Evolutionary conservation across 2,888 invertebrate genomes (phyloP).

Genomic region (Latrodectus hesperus): DNA sequence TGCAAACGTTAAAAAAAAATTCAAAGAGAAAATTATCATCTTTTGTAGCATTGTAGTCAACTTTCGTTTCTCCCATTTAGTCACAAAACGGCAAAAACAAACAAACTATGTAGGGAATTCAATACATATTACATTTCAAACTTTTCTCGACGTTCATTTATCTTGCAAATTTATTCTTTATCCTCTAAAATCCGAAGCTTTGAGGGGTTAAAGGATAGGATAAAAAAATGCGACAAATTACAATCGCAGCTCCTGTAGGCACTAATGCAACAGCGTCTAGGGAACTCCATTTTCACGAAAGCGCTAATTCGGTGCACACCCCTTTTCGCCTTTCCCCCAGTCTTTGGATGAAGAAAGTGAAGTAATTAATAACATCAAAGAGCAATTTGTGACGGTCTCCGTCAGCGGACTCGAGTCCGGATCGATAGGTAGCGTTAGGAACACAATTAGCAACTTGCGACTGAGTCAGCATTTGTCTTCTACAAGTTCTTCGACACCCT

Average conservation of each 20-base stretch:
- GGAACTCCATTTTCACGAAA: background rate
- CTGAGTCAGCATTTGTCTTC: slow-evolving; percentile 68
- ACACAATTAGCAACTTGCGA: slow-evolving; percentile 67
- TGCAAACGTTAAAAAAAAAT: no score
- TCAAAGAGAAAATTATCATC: no score
- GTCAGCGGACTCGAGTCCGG: background rate
- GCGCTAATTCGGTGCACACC: slow-evolving; percentile 34
- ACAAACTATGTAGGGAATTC: no score
- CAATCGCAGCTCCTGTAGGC: background rate
- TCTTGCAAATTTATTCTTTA: slow-evolving; percentile 1
- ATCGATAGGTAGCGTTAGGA: slow-evolving; percentile 61
- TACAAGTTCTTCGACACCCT: slow-evolving; percentile 41
- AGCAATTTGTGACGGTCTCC: slow-evolving; percentile 61
- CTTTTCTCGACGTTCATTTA: background rate
- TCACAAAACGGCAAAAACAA: no score
- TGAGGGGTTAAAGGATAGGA: background rate
- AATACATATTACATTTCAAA: no score
- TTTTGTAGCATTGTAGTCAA: no score
- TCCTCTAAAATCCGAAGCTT: background rate
- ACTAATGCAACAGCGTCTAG: background rate
- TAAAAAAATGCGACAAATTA: background rate
- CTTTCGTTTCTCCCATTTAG: no score
- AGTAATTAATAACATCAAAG: slow-evolving; percentile 69
- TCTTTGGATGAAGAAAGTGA: slow-evolving; percentile 32
- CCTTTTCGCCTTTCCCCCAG: background rate